A percentile compares a stretch with the other conserved stretches of the same genome.
Evolutionary conservation across 2,797 vertebrate species (phyloP).

Genomic region (Phylloscopus collybita): DNA sequence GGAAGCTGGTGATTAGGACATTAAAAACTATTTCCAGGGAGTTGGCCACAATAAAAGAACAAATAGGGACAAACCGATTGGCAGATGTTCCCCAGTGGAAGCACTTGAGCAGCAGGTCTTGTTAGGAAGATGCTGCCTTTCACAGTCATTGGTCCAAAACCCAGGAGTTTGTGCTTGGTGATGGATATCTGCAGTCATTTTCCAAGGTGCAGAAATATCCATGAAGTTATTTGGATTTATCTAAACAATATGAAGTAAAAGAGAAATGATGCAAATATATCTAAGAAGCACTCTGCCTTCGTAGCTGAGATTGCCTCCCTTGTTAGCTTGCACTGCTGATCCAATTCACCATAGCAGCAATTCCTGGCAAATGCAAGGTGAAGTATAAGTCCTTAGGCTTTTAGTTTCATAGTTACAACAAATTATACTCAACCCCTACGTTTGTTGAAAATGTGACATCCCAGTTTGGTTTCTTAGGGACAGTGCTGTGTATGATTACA

Average conservation of each 20-base stretch:
- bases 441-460: not conserved
- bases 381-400: constrained; percentile 47
- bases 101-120: not conserved
- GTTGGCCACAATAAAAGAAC: not conserved
- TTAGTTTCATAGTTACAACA: not conserved
- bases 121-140: not conserved
- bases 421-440: not conserved
- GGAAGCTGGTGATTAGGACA: not conserved
- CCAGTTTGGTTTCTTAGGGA: not conserved
- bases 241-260: not conserved
- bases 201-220: not conserved
- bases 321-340: not conserved
- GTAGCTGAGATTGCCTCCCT: not conserved
- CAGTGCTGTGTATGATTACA: rapidly evolving
- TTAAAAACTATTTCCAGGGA: not conserved
- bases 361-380: constrained; percentile 1
- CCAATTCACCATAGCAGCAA: not conserved
- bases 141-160: not conserved
- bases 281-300: not conserved
- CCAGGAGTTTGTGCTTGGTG: not conserved
- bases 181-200: not conserved
- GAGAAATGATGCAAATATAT: not conserved
- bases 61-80: not conserved
- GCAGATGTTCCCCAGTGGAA: not conserved
- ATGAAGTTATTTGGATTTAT: not conserved